Base-by-base conservation (phyloP, 2,888 invertebrate genomes). In the Tipula unca region DNA sequence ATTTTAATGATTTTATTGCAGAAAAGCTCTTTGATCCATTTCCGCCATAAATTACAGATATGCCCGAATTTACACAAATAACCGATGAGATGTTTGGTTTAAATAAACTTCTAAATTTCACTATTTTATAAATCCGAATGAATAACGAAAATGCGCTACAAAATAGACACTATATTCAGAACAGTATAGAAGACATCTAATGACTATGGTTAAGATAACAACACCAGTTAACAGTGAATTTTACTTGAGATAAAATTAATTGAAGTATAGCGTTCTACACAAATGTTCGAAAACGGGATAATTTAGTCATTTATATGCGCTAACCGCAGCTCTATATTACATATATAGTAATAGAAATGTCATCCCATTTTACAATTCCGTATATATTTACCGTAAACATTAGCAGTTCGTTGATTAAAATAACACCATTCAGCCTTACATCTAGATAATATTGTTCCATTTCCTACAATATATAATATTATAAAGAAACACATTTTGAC, bases 381-480 rank as follows among this genome's bases (percentile, higher is more conserved):
- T 69, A 48, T 36, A 42, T n/a, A 42, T 42, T 42, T 25, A 69
- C 69, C 2, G 69, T 10, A 69, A 20, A 69, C 69, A 25, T 69
- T 69, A 69, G 25, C 69, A 69, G 69, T 69, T 69, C 69, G 69
- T 69, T 69, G 69, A 69, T 69, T 69, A 69, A 69, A 69, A 69
- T 69, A 69, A 69, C 69, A 69, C 69, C 69, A 69, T 69, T 25
- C 69, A 69, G 69, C 10, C 25, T 69, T 25, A 25, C 69, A 69
- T 69, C 69, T 69, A 25, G 69, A 69, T 69, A 25, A 6, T 25
- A 25, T 69, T 69, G 25, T 25, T 25, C 8, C n/a, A 17, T 17
- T 10, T 69, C 69, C 48, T 17, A 17, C 17, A 48, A 17, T 20
- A 10, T 69, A 42, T 42, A 42, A 42, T n/a, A 42, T 1, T 42